These are phyloP conservation scores for Hoplias malabaricus DNA, from an alignment of 2,113 vertebrate genomes.

Conservation along the genomic window DNA sequence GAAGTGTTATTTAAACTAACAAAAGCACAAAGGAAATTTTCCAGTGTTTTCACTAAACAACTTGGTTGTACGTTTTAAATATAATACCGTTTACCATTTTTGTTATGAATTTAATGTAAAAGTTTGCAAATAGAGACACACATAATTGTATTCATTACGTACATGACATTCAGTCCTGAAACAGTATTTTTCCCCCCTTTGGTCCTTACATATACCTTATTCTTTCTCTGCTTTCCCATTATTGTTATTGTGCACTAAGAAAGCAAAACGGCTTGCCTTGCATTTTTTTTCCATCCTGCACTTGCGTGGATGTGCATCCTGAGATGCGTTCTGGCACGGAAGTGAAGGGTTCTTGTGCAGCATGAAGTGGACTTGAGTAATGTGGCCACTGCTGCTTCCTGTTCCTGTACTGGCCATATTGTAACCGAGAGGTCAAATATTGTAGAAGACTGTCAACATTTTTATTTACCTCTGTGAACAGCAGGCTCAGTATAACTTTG, in stretches of 20 bases:
- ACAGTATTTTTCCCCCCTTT: background rate
- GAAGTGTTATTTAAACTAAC: too few species aligned
- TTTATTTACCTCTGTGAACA: background rate
- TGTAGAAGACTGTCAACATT: background rate
- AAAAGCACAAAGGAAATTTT: too few species aligned
- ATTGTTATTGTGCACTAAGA: background rate
- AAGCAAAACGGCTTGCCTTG: slow-evolving; percentile 5
- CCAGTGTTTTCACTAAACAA: too few species aligned
- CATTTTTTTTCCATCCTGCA: slow-evolving; percentile 10
- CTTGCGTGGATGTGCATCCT: background rate
- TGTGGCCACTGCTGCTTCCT: slow-evolving; percentile 60
- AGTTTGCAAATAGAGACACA: too few species aligned
- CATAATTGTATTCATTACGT: too few species aligned
- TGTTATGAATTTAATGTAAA: too few species aligned
- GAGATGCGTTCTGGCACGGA: slow-evolving; percentile 43
- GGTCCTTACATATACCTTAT: background rate
- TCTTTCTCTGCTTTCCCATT: slow-evolving; percentile 11
- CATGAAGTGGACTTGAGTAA: slow-evolving; percentile 60
- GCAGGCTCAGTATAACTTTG: too few species aligned
- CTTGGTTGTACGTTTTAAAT: too few species aligned
- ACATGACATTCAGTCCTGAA: too few species aligned
- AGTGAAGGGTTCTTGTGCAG: slow-evolving; percentile 66
- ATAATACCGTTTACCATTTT: too few species aligned
- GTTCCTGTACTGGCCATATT: slow-evolving; percentile 45
- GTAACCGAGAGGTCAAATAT: slow-evolving; percentile 48